phyloP scores from a whole-genome alignment of 1,140 invertebrate genomes.

The Phymastichus coffea region DNA sequence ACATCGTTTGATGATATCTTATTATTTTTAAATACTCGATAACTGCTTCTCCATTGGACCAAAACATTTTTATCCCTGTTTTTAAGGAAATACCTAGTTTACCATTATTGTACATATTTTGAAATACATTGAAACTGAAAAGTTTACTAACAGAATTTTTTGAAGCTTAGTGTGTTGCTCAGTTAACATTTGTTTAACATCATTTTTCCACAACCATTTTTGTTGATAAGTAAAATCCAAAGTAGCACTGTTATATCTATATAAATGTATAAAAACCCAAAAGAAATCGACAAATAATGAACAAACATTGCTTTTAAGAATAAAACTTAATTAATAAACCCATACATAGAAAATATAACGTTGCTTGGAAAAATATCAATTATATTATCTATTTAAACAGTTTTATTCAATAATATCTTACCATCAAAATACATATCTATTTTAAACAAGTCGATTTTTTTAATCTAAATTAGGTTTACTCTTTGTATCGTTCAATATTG shows the following conservation, averaged over 20 bases:
- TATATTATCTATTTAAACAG: too few species aligned
- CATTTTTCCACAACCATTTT: conserved; percentile 31
- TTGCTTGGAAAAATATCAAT: too few species aligned
- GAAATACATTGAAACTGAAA: background rate
- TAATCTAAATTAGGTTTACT: conserved; percentile 6
- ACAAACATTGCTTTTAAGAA: background rate
- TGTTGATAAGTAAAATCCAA: conserved; percentile 29
- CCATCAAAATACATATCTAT: background rate
- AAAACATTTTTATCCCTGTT: background rate
- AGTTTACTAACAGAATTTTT: background rate
- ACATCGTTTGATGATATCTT: background rate
- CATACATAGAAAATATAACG: conserved; percentile 1
- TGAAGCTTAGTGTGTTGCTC: background rate
- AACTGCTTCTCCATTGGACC: background rate
- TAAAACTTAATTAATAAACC: conserved; percentile 20
- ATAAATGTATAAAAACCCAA: conserved; percentile 20
- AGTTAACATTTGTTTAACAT: background rate
- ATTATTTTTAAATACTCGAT: background rate
- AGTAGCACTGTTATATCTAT: conserved; percentile 37
- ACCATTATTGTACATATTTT: background rate
- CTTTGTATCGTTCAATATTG: conserved; percentile 35
- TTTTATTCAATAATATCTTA: background rate
- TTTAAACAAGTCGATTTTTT: background rate
- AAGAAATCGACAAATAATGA: background rate
- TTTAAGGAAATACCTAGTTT: background rate